Evolutionary conservation across 2,888 invertebrate species (phyloP).

Genomic region (Sycophila texana): DNA sequence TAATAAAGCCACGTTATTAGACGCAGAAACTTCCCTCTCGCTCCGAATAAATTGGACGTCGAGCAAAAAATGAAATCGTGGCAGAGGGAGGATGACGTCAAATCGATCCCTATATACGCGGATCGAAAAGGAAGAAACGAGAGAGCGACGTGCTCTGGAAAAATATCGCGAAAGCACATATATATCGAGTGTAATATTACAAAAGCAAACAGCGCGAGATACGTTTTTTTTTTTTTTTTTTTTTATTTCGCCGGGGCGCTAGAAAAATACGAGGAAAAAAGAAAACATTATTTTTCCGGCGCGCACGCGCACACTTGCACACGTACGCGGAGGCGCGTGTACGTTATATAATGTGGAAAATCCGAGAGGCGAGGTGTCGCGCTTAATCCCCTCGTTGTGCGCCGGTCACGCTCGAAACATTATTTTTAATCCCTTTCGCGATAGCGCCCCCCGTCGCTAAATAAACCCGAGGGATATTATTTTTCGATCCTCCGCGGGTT

Average conservation of each 20-base stretch:
- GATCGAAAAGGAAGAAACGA: not conserved
- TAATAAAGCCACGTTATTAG: not conserved
- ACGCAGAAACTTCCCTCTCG: not conserved
- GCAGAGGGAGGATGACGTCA: not conserved
- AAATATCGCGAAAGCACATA: slow-evolving; percentile 23
- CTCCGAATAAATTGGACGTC: not conserved
- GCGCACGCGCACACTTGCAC: not conserved
- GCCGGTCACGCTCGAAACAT: slow-evolving; percentile 72
- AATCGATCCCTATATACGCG: not conserved
- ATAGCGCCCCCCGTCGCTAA: slow-evolving; percentile 63
- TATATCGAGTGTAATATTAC: slow-evolving; percentile 31
- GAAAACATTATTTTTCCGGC: slow-evolving; percentile 28
- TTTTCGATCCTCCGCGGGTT: slow-evolving; percentile 69
- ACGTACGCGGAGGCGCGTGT: not conserved
- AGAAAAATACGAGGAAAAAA: slow-evolving; percentile 31
- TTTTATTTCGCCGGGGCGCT: not conserved
- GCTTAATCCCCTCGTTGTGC: slow-evolving; percentile 68
- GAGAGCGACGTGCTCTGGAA: not conserved
- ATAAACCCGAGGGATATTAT: slow-evolving; percentile 73
- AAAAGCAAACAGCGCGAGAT: slow-evolving; percentile 32
- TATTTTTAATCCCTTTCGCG: slow-evolving; percentile 72
- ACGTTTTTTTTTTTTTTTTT: not conserved
- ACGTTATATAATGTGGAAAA: not conserved
- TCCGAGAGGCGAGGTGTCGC: slow-evolving; percentile 20
- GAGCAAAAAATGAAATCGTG: not conserved